Evolutionary conservation across 2,888 invertebrate species (phyloP).

Genomic region (Hetaerina titia): DNA sequence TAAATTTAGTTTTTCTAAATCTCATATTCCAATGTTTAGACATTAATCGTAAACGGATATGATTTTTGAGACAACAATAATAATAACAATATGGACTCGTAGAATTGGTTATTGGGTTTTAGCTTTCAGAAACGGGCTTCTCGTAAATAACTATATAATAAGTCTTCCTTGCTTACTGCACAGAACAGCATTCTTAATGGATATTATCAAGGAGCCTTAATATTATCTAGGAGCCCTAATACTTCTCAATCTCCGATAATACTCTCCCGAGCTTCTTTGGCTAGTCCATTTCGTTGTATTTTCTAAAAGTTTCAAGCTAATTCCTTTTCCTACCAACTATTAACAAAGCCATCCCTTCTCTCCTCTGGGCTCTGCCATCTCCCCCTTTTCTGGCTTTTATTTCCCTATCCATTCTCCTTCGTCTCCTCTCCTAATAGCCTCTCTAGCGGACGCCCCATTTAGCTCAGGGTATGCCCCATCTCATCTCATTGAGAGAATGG

Average conservation of each 20-base stretch:
- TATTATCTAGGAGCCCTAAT: too few relatives aligned
- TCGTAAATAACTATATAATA: too few relatives aligned
- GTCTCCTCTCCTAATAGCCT: constrained; percentile 50
- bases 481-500: constrained; percentile 4
- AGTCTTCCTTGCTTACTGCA: too few relatives aligned
- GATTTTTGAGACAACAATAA: too few relatives aligned
- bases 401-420: constrained; percentile 16
- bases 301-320: background rate
- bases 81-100: too few relatives aligned
- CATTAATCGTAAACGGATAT: too few relatives aligned
- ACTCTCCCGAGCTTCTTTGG: background rate
- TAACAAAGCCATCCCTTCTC: background rate
- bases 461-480: constrained; percentile 30
- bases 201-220: too few relatives aligned
- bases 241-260: background rate
- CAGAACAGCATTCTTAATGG: too few relatives aligned
- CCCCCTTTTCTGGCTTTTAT: background rate
- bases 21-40: too few relatives aligned
- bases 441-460: constrained; percentile 52
- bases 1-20: too few relatives aligned
- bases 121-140: too few relatives aligned
- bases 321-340: background rate
- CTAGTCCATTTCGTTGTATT: background rate
- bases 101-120: too few relatives aligned
- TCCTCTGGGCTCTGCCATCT: background rate